Evolutionary conservation across 2,113 vertebrate species (phyloP).

Genomic region (Bambusicola thoracicus): DNA sequence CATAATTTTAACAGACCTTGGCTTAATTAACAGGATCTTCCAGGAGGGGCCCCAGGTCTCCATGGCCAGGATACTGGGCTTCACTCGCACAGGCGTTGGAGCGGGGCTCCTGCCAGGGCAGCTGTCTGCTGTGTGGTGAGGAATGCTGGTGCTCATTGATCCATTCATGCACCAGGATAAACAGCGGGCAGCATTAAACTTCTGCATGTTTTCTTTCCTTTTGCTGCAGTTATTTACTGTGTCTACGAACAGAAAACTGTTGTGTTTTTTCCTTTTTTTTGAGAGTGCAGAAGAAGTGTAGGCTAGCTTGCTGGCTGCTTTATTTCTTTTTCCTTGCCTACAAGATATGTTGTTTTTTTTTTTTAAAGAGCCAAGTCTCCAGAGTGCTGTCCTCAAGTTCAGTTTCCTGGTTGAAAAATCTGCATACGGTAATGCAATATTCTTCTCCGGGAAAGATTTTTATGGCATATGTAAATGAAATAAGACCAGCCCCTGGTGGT

Average conservation of each 20-base stretch:
- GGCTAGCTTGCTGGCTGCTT: not conserved
- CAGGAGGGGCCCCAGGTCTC: not conserved
- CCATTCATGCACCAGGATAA: not conserved
- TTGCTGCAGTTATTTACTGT: not conserved
- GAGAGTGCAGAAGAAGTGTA: not conserved
- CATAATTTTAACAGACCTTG: conserved; percentile 45
- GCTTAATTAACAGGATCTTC: conserved; percentile 47
- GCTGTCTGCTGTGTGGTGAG: not conserved
- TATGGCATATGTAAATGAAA: conserved; percentile 69
- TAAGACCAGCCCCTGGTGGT: conserved; percentile 48
- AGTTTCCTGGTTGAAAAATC: conserved; percentile 64
- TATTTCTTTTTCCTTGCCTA: not conserved
- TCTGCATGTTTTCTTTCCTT: not conserved
- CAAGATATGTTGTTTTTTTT: not conserved
- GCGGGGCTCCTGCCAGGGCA: not conserved
- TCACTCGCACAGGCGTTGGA: conserved; percentile 15
- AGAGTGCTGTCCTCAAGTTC: conserved; percentile 41
- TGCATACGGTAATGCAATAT: conserved; percentile 64
- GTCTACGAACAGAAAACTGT: not conserved
- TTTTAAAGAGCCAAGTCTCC: not conserved
- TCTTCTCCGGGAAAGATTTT: conserved; percentile 47
- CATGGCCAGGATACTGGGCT: not conserved
- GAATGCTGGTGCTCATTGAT: not conserved
- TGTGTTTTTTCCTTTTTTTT: too few species aligned
- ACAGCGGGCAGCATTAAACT: not conserved